Evolutionary conservation across 2,888 invertebrate species (phyloP).

Genomic region (Parnassius smintheus): DNA sequence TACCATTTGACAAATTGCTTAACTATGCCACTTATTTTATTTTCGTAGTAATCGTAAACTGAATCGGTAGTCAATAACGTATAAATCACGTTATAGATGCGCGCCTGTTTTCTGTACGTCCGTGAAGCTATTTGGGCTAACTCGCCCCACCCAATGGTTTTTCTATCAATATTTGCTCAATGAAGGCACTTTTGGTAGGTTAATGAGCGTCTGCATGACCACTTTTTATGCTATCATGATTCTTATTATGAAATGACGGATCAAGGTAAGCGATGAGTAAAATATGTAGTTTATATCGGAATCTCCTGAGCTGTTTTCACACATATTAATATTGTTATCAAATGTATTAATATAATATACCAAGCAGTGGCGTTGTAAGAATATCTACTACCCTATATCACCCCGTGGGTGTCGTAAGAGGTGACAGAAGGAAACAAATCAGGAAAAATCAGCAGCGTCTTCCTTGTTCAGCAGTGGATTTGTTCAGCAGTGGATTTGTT

Average conservation of each 20-base stretch:
- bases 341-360: no score
- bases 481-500: no score
- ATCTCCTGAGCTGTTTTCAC: constrained; percentile 8
- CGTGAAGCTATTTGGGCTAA: constrained; percentile 69
- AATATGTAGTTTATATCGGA: constrained; percentile 15
- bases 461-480: no score
- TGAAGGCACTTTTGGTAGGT: constrained; percentile 41
- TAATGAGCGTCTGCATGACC: constrained; percentile 34
- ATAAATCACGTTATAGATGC: constrained; percentile 71
- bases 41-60: constrained; percentile 59
- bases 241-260: constrained; percentile 27
- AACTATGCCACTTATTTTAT: constrained; percentile 40
- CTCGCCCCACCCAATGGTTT: constrained; percentile 48
- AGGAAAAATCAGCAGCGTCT: no score
- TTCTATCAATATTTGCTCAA: constrained; percentile 60
- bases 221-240: constrained; percentile 32
- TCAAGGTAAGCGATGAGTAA: constrained; percentile 23
- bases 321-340: no score
- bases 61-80: constrained; percentile 63
- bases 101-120: constrained; percentile 77
- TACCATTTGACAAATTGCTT: constrained; percentile 47
- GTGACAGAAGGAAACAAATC: no score
- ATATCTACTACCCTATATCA: no score
- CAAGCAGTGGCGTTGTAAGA: no score
- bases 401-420: no score